Evolutionary conservation across 2,797 vertebrate species (phyloP).

Genomic region (Cossypha dichroa): DNA sequence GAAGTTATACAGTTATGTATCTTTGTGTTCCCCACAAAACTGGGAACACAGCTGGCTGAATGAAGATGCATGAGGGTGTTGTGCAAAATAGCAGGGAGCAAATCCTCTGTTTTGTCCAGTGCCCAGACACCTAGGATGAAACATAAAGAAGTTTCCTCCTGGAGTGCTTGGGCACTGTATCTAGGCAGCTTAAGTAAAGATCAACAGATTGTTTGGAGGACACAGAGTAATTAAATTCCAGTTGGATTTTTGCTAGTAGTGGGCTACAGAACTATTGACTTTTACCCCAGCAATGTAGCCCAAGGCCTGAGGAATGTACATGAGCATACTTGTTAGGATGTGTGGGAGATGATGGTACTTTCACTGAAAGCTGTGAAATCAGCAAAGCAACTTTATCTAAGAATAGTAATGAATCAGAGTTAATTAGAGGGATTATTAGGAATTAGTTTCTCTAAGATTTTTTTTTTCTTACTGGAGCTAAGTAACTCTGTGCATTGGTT

Average conservation of each 20-base stretch:
- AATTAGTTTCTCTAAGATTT: background rate
- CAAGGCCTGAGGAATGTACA: background rate
- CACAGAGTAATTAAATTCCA: background rate
- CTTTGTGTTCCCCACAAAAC: background rate
- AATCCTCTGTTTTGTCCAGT: background rate
- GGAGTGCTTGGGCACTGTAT: background rate
- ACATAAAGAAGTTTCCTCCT: background rate
- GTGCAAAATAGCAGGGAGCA: background rate
- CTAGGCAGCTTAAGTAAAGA: background rate
- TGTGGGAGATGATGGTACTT: background rate
- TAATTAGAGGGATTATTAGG: slow-evolving; percentile 28
- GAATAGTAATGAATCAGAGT: slow-evolving; percentile 12
- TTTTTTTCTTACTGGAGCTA: background rate
- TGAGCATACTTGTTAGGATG: background rate
- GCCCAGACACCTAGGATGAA: background rate
- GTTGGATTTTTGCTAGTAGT: background rate
- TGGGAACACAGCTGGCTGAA: background rate
- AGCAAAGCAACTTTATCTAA: slow-evolving; percentile 21
- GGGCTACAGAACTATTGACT: background rate
- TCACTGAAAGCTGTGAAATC: slow-evolving; percentile 9
- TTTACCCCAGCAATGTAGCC: background rate
- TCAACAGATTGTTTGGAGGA: background rate
- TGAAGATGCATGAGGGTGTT: background rate
- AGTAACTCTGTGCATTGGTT: background rate
- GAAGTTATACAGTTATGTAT: background rate